phyloP scores from a whole-genome alignment of 2,888 invertebrate species.

The Erebia aethiops region DNA sequence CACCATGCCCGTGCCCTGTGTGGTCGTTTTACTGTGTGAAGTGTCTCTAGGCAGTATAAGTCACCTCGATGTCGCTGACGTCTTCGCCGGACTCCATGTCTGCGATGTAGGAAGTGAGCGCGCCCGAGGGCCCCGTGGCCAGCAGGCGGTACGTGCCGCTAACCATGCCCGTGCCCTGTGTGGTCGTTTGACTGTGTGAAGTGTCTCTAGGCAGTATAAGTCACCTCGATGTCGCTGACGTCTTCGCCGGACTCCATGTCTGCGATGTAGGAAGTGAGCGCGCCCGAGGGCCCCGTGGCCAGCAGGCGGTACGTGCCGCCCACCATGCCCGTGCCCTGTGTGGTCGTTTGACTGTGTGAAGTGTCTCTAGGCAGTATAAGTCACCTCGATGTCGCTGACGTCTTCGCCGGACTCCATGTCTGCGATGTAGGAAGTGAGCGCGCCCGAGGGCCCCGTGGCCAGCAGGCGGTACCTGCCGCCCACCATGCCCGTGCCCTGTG shows the following conservation, averaged over 20 bases:
- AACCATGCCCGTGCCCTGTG: slow-evolving; percentile 43
- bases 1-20: slow-evolving; percentile 51
- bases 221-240: neutral
- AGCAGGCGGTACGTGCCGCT: slow-evolving; percentile 8
- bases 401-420: neutral
- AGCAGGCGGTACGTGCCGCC: slow-evolving; percentile 8
- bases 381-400: neutral
- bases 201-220: slow-evolving; percentile 34
- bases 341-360: too few species aligned
- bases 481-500: slow-evolving; percentile 51
- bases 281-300: neutral
- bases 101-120: neutral
- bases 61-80: neutral
- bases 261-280: neutral
- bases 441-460: neutral
- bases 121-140: neutral
- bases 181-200: too few species aligned
- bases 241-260: slow-evolving; percentile 1
- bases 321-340: slow-evolving; percentile 51
- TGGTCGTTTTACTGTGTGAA: too few species aligned
- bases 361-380: neutral
- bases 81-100: slow-evolving; percentile 1
- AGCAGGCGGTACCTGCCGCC: slow-evolving; percentile 7
- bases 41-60: neutral
- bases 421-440: neutral